Conservation (phyloP, 2,888 invertebrate genomes). For the Cheilosia variabilis region DNA sequence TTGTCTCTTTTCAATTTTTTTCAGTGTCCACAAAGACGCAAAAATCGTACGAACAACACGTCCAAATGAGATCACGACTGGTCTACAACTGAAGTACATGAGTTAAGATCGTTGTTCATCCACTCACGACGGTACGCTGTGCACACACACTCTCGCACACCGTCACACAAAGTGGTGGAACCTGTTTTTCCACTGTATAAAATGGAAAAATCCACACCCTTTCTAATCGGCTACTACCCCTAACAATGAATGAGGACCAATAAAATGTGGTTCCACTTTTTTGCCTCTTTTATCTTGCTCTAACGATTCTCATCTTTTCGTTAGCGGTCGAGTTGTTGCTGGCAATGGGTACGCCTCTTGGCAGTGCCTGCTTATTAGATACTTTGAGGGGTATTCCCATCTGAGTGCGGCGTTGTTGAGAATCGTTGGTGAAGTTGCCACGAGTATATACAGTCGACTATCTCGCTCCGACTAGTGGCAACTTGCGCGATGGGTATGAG, state of each 20-base stretch:
- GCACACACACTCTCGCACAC: constrained; percentile 51
- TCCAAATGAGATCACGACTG: constrained; percentile 84
- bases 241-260: constrained; percentile 69
- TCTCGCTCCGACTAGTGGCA: constrained; percentile 46
- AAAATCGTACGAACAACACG: constrained; percentile 79
- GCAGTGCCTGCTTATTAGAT: constrained; percentile 14
- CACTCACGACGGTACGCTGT: constrained; percentile 49
- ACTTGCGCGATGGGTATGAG: constrained; percentile 33
- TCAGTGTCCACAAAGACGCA: constrained; percentile 64
- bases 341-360: constrained; percentile 58
- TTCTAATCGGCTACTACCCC: constrained; percentile 63
- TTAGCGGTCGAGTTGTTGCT: constrained; percentile 52
- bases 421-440: constrained; percentile 60
- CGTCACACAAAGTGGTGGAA: constrained; percentile 59
- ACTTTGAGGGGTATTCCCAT: constrained; percentile 43
- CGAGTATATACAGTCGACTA: constrained; percentile 20
- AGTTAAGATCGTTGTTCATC: constrained; percentile 70
- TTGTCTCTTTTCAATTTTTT: constrained; percentile 44
- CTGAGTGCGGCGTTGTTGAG: constrained; percentile 53
- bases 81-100: constrained; percentile 82
- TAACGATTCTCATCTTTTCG: constrained; percentile 57
- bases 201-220: constrained; percentile 71
- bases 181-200: constrained; percentile 65
- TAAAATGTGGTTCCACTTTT: constrained; percentile 71
- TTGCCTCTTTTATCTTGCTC: constrained; percentile 64